Evolutionary conservation across 2,888 invertebrate genomes (phyloP), one percentile per base, ranked within the genome.

Genomic region (Drosophila eohydei): DNA sequence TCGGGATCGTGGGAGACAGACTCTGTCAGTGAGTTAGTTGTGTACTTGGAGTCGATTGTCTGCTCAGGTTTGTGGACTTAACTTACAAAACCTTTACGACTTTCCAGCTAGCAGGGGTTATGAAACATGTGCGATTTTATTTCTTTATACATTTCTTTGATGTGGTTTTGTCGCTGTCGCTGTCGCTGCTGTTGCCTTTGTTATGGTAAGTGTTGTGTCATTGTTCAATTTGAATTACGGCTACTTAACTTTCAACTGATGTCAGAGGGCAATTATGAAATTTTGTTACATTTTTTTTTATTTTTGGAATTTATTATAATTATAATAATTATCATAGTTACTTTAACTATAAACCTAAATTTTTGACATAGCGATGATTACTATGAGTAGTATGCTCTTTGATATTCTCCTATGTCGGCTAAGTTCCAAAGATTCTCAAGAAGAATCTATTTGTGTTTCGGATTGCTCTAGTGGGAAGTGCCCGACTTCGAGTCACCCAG

Each of bases 121-220:
- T 78, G 65, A 76, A 83, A 81, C 63, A 70, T 63, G 56, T 68
- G 67, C 60, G 28, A 59, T 65, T 70, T 79, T 66, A 58, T 69
- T 61, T 56, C 55, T 66, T 71, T 65, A 66, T 54, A 21, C 48
- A 66, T 75, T 79, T 79, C 57, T 78, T 69, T 73, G 59, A 71
- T 79, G 70, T 78, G 67, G 78, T 60, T 67, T 32, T 11, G 30
- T 30, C 9, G 51, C 2, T 4, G 36, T 7, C 21, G 34, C 32
- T 50, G 16, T 4, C 11, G 26, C 21, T 16, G 32, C 5, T 32
- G 52, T 59, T 66, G 50, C 36, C 16, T 56, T 51, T 57, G 59
- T 71, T 67, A 30, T n/a, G n/a, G 60, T 46, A 46, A 64, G 58
- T 48, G 55, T 81, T 80, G 73, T 73, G 78, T 71, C 78, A 79